A percentile compares a stretch with the other conserved stretches of the same genome.
These are phyloP conservation scores for Teleiodes luculella DNA, from an alignment of 2,888 invertebrate genomes.

Conservation along the genomic window DNA sequence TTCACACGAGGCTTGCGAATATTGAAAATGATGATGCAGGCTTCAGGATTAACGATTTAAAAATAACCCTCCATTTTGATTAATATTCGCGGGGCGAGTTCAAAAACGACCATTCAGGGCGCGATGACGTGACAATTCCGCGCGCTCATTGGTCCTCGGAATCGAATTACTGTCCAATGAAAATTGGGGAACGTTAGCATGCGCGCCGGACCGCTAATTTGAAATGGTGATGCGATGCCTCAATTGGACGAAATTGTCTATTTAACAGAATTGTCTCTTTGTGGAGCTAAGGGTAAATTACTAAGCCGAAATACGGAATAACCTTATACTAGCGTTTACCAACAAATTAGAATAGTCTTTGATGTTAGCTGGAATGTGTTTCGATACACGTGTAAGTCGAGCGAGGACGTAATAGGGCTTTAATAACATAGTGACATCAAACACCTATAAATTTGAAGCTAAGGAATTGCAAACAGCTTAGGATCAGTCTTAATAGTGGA, in stretches of 20 bases:
- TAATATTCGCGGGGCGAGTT: neutral
- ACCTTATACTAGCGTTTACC: neutral
- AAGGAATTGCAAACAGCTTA: no score
- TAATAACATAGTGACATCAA: no score
- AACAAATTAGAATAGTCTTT: conserved; percentile 9
- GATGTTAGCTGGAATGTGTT: neutral
- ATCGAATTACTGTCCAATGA: conserved; percentile 12
- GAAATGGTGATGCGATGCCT: conserved; percentile 12
- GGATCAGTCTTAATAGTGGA: no score
- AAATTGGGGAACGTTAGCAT: conserved; percentile 10
- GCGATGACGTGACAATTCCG: conserved; percentile 11
- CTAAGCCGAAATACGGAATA: conserved; percentile 5
- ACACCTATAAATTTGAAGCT: no score
- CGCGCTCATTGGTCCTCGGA: conserved; percentile 4
- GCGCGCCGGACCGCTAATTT: conserved; percentile 12
- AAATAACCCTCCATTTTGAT: conserved; percentile 9
- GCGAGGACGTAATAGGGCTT: neutral
- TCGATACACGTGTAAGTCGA: neutral
- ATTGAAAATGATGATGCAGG: conserved; percentile 1
- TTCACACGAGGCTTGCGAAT: neutral
- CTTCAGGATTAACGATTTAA: conserved; percentile 2
- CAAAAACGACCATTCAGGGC: conserved; percentile 8
- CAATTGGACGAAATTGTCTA: conserved; percentile 11
- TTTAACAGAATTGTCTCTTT: conserved; percentile 9
- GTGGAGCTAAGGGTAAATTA: conserved; percentile 8